A percentile compares a stretch with the other conserved stretches of the same genome.
phyloP scores from a whole-genome alignment of 2,888 invertebrate species.

The Chironomus tentans region DNA sequence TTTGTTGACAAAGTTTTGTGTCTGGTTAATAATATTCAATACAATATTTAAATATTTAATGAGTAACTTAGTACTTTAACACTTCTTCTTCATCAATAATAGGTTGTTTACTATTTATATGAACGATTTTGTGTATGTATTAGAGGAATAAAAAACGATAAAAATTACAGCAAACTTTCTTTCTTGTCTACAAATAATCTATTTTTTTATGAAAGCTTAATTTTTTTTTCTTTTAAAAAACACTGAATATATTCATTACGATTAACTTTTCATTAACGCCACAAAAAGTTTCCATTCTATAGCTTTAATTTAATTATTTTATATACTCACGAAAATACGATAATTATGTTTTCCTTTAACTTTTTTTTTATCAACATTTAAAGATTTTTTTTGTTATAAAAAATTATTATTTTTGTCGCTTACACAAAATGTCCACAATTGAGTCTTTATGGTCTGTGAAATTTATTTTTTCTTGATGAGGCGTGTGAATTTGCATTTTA shows the following conservation, averaged over 20 bases:
- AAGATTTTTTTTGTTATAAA: background rate
- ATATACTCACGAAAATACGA: background rate
- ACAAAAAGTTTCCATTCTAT: too few relatives aligned
- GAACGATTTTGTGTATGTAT: background rate
- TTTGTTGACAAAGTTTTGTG: background rate
- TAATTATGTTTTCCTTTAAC: background rate
- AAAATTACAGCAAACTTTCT: background rate
- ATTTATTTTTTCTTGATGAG: too few relatives aligned
- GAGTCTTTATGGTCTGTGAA: background rate
- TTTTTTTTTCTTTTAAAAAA: background rate
- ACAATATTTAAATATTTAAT: background rate
- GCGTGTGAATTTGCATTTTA: too few relatives aligned
- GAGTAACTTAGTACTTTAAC: background rate
- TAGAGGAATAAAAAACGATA: background rate
- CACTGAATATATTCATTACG: slow-evolving; percentile 1
- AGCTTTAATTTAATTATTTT: background rate
- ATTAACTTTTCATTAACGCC: background rate
- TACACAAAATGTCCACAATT: background rate
- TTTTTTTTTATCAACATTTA: background rate
- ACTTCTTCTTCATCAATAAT: background rate
- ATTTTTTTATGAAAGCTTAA: background rate
- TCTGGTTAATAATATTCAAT: background rate
- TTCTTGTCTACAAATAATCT: background rate
- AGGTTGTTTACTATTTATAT: background rate
- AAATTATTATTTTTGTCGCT: too few relatives aligned